Conservation (phyloP, 2,797 vertebrate genomes). For the Champsocephalus esox region DNA sequence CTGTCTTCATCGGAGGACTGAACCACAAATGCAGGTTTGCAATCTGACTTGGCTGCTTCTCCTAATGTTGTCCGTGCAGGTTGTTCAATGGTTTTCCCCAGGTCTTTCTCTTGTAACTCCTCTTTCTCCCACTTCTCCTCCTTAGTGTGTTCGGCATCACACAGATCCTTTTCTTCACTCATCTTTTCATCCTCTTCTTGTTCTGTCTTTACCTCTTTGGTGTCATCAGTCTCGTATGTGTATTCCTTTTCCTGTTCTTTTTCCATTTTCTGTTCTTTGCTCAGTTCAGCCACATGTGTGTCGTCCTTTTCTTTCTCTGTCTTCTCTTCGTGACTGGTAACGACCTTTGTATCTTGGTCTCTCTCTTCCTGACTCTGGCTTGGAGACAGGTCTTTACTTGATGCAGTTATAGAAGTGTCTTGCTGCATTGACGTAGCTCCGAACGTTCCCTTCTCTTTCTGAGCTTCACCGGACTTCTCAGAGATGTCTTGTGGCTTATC, state of each 20-base stretch:
- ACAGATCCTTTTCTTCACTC: conserved; percentile 35
- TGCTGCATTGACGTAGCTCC: conserved; percentile 14
- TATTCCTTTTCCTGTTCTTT: conserved; percentile 80
- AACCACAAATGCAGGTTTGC: conserved; percentile 73
- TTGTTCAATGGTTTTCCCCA: conserved; percentile 65
- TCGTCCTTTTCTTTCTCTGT: conserved; percentile 81
- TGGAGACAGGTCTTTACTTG: conserved; percentile 29
- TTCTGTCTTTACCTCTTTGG: conserved; percentile 30
- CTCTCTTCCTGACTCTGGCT: conserved; percentile 34
- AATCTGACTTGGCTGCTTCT: conserved; percentile 59
- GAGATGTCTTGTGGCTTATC: conserved; percentile 36
- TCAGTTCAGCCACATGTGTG: conserved; percentile 76
- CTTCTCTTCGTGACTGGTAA: conserved; percentile 55
- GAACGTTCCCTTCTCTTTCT: conserved; percentile 39
- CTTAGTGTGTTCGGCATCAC: conserved; percentile 65
- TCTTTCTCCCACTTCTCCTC: conserved; percentile 81
- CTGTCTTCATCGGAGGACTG: conserved; percentile 85
- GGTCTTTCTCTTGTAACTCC: conserved; percentile 79
- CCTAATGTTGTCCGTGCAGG: conserved; percentile 42
- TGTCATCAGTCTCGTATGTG: conserved; percentile 63
- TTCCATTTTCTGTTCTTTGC: conserved; percentile 83
- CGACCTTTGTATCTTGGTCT: conserved; percentile 34
- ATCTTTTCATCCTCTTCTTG: conserved; percentile 1
- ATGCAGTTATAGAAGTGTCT: conserved; percentile 16
- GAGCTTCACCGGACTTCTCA: conserved; percentile 27